These are phyloP conservation scores for Apoderus coryli DNA, from an alignment of 2,888 invertebrate genomes.

Conservation along the genomic window DNA sequence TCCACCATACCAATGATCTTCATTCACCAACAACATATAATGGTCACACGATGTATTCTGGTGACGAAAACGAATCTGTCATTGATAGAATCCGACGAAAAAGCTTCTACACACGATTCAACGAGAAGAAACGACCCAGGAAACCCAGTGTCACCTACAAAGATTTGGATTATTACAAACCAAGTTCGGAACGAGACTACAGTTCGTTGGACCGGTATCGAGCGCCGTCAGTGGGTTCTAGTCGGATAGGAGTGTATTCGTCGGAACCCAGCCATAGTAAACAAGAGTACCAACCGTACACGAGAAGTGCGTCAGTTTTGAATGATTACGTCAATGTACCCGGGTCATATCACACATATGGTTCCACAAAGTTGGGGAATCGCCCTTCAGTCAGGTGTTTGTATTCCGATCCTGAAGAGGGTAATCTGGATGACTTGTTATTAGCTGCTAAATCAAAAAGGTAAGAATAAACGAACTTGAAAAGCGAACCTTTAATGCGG, in stretches of 20 bases:
- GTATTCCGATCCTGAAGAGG: slow-evolving; percentile 28
- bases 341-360: slow-evolving; percentile 30
- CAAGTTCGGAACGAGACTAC: slow-evolving; percentile 19
- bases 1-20: slow-evolving; percentile 21
- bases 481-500: too few species aligned
- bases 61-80: slow-evolving; percentile 48
- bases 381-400: slow-evolving; percentile 21
- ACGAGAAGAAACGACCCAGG: slow-evolving; percentile 63
- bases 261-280: slow-evolving; percentile 17
- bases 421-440: slow-evolving; percentile 26
- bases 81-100: slow-evolving; percentile 76
- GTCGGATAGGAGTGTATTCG: slow-evolving; percentile 20
- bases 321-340: slow-evolving; percentile 31
- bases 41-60: slow-evolving; percentile 26
- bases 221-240: slow-evolving; percentile 15
- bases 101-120: slow-evolving; percentile 80
- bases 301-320: slow-evolving; percentile 25
- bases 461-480: slow-evolving; percentile 20
- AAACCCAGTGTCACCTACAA: slow-evolving; percentile 38
- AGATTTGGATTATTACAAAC: slow-evolving; percentile 26
- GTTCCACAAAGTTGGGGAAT: slow-evolving; percentile 24
- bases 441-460: slow-evolving; percentile 30
- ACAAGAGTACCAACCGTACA: slow-evolving; percentile 23
- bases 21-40: slow-evolving; percentile 32
- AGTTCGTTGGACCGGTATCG: slow-evolving; percentile 27